These are phyloP conservation scores for Channa argus DNA, from an alignment of 2,113 vertebrate species.

Conservation along the genomic window DNA sequence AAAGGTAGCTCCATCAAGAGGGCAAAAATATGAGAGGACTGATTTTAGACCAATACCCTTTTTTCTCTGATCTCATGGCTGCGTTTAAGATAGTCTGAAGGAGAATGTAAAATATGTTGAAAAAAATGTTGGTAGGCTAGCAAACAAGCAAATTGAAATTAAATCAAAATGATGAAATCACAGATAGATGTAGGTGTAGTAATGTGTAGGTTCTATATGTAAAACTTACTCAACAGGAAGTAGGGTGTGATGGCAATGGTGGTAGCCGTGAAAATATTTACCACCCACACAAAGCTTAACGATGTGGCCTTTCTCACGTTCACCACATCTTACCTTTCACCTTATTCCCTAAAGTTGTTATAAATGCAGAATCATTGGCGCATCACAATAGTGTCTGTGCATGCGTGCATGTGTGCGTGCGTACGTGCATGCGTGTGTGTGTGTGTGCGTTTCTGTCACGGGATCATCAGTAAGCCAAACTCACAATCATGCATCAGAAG, in stretches of 20 bases:
- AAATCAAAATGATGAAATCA: constrained; percentile 31
- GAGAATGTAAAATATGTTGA: constrained; percentile 4
- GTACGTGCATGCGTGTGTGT: not conserved
- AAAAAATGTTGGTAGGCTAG: not conserved
- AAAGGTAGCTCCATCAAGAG: not conserved
- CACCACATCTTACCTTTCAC: constrained; percentile 50
- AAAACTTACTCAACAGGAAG: constrained; percentile 71
- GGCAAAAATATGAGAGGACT: not conserved
- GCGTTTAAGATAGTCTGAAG: not conserved
- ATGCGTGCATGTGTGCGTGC: too few species aligned
- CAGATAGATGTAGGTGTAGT: constrained; percentile 1
- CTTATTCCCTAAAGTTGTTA: constrained; percentile 15
- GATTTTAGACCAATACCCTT: not conserved
- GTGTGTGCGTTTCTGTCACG: not conserved
- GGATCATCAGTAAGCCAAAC: not conserved
- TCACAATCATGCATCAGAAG: not conserved
- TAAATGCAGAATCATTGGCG: not conserved
- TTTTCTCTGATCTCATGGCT: constrained; percentile 15
- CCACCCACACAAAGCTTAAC: constrained; percentile 34
- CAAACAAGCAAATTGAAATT: not conserved
- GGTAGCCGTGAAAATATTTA: constrained; percentile 40
- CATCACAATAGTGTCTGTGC: too few species aligned
- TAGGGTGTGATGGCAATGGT: constrained; percentile 48
- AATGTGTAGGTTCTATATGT: constrained; percentile 40
- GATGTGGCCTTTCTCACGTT: constrained; percentile 63